Conservation (phyloP, 2,113 vertebrate species). For the Brachypodius melanocephalos region DNA sequence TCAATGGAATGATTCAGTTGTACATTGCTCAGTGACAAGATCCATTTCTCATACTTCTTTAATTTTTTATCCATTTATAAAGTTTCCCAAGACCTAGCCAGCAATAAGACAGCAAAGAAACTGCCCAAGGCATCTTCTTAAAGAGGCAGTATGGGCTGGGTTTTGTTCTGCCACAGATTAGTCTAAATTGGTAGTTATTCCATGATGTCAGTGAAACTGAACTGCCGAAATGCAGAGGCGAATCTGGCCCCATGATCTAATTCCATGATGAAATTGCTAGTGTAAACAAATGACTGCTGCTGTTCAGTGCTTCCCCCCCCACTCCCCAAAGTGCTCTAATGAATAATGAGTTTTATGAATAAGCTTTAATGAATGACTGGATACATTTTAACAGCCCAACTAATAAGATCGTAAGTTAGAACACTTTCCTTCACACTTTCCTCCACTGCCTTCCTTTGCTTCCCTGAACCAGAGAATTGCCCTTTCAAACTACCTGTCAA, state of each 20-base stretch:
- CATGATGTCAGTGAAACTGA: conserved; percentile 42
- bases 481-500: neutral
- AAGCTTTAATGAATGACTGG: conserved; percentile 48
- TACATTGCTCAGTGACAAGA: conserved; percentile 20
- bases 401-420: neutral
- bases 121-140: neutral
- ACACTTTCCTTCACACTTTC: neutral
- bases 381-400: conserved; percentile 10
- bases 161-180: conserved; percentile 6
- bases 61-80: conserved; percentile 52
- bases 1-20: conserved; percentile 48
- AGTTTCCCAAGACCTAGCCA: conserved; percentile 20
- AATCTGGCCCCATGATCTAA: conserved; percentile 28
- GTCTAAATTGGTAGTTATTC: conserved; percentile 17
- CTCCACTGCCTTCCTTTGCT: neutral
- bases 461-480: neutral
- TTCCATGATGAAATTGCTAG: neutral
- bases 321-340: conserved; percentile 6
- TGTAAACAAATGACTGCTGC: conserved; percentile 25
- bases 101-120: conserved; percentile 22
- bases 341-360: conserved; percentile 48
- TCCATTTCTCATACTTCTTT: conserved; percentile 62
- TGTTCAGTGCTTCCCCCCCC: neutral
- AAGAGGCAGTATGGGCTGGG: neutral
- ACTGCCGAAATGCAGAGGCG: neutral